Conservation (phyloP, 2,113 vertebrate species). For the Caretta caretta region DNA sequence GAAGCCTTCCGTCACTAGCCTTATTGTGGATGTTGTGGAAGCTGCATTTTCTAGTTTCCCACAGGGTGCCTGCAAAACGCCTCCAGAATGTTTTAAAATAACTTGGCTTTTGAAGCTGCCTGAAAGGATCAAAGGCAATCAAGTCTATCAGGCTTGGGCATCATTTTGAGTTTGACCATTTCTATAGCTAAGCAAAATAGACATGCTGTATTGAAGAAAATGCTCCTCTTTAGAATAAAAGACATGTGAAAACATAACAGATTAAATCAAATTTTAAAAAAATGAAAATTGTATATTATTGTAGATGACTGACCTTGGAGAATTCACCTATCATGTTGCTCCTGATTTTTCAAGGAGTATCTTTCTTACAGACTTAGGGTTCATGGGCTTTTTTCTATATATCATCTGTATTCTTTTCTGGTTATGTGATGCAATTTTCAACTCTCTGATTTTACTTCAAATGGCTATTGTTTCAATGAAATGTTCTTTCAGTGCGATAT, state of each 20-base stretch:
- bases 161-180: not conserved
- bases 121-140: not conserved
- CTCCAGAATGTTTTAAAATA: not conserved
- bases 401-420: not conserved
- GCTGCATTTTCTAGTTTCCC: not conserved
- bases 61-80: not conserved
- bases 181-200: not conserved
- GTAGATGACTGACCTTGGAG: not conserved
- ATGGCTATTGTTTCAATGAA: not conserved
- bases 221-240: not conserved
- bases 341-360: not conserved
- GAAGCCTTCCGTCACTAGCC: not conserved
- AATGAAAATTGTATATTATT: not conserved
- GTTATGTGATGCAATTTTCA: not conserved
- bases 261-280: not conserved
- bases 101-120: not conserved
- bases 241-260: not conserved
- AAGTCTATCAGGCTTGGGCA: not conserved
- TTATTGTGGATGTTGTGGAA: not conserved
- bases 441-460: not conserved
- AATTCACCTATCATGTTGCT: not conserved
- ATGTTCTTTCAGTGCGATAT: not conserved
- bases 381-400: not conserved
- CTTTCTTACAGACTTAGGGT: not conserved
- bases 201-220: not conserved